Base-by-base conservation (phyloP, 2,888 invertebrate genomes). In the Leuctra nigra region DNA sequence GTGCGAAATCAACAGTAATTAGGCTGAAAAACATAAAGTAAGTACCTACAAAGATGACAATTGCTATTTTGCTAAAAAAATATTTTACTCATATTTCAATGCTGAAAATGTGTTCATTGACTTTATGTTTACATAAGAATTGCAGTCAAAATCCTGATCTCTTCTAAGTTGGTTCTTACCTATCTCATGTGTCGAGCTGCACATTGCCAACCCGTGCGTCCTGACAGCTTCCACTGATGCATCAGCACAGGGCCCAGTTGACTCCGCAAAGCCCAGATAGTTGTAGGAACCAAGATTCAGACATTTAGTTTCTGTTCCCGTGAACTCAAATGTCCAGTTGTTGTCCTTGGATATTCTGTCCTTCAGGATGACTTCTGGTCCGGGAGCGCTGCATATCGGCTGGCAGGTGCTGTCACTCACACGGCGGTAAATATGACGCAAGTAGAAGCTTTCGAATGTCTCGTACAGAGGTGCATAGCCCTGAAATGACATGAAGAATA, bases 261-360 rank as follows among this genome's bases (percentile, higher is more conserved):
- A 81, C 71, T 92, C 86, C 9, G 97, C 95, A 76, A 98, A 98
- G 3, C 98, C 98, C 62, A 99, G 77, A 75, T 99, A 99, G 75
- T 99, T 99, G 75, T 99, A 99, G 2, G 97, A 98, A 61, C 96
- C 97, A 68, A 98, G 78, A 77, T 99, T 99, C 66, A 97, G 78
- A 68, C 93, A 95, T 66, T 82, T 83, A 20, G 82, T 83, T 72
- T 82, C 77, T n/a, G 79, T 81, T 54, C 94, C 95, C 2, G 92
- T 91, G 66, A 74, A 92, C 91, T 90, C 82, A 73, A 96, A 96
- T 54, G 87, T 89, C 96, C 96, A 97, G 62, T 94, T 91, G 71
- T 87, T 83, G 73, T 98, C 97, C 50, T 79, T 77, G 0, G 93
- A 88, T 61, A 83, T 75, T 57, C 95, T 81, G 70, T 96, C 91